Evolutionary conservation across 2,888 invertebrate genomes (phyloP), one percentile per base, ranked within the genome.

Genomic region (Andrena fulva): DNA sequence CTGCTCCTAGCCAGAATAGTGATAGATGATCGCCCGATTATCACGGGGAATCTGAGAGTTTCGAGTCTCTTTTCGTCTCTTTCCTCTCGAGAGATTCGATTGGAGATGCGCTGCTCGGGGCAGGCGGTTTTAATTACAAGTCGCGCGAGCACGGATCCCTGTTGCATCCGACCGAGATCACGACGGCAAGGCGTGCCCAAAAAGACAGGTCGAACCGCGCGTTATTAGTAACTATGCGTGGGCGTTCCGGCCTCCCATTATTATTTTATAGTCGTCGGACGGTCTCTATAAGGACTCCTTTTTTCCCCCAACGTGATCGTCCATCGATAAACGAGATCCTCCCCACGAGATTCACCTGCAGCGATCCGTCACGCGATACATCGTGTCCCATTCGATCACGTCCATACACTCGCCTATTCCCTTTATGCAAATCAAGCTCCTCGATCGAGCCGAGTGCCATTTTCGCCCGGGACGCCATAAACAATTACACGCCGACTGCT

Each of bases 61-160:
- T 16, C 42, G 12, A 12, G 42, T 42, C 42, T 42, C 83, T 87
- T 87, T 85, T 87, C 87, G 69, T 69, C 60, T 52, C 59, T 12
- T 35, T 3, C 50, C 42, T n/a, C 27, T 12, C 42, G 33, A 16
- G 42, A 42, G 42, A 42, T 42, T 42, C 42, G 42, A 54, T 31
- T 63, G 42, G 50, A 62, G 64, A 69, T 76, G 76, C 80, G 67
- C 78, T 60, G 66, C 85, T 77, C 50, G 85, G 42, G 42, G 42
- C 62, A 86, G 87, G 87, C 84, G 86, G 88, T 87, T 87, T 87
- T 87, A 87, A 87, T 87, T 86, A 87, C 80, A 87, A 84, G 76
- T 85, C 84, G 78, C 85, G 35, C 70, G 77, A 62, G 75, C 56
- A 42, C 77, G n/a, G 62, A 12, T 64, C 35, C 24, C 24, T 35